Evolutionary conservation across 2,113 vertebrate species (phyloP), one percentile per base, ranked within the genome.

Genomic region (Ursus arctos): DNA sequence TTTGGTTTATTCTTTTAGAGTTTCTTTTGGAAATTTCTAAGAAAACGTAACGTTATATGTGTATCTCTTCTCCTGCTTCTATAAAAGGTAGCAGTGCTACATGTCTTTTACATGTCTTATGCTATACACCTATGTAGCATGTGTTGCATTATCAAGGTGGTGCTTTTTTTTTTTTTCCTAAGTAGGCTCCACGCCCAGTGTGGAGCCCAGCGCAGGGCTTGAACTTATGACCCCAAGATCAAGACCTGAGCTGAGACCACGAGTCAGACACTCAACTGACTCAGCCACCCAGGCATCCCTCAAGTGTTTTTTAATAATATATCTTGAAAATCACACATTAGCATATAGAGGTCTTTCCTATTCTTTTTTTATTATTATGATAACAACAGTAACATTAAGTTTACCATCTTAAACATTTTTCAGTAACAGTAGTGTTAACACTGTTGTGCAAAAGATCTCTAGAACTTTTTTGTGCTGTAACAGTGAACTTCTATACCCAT

Each of bases 21-120:
- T 31, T 91, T 94, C 26, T 83, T 95, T 95, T 81, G 59, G 13
- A 51, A 88, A 84, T 40, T 89, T 71, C 26, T 51, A 94, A 26
- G 31, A 91, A 88, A 82, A 82, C 83, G 63, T 49, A n/a, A n/a
- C 9, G 85, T 49, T 87, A 72, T 31, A 63, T 53, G 26, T 9
- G 4, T 26, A 57, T 40, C 22, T n/a, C 43, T 79, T 89, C 59
- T 87, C 19, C 2, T 94, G 47, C n/a, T 89, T 65, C 59, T 4
- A 49, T 72, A 80, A 72, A 94, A 80, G 26, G 14, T n/a, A 72
- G 9, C 18, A 69, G n/a, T 53, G 16, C 7, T 79, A 36, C 21
- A 43, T 43, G 43, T 43, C n/a, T 71, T 65, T 93, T 67, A 86
- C 3, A 19, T 57, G 40, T 49, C 57, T 83, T 77, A n/a, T 2